Base-by-base conservation (phyloP, 2,888 invertebrate genomes). In the Pecten maximus region DNA sequence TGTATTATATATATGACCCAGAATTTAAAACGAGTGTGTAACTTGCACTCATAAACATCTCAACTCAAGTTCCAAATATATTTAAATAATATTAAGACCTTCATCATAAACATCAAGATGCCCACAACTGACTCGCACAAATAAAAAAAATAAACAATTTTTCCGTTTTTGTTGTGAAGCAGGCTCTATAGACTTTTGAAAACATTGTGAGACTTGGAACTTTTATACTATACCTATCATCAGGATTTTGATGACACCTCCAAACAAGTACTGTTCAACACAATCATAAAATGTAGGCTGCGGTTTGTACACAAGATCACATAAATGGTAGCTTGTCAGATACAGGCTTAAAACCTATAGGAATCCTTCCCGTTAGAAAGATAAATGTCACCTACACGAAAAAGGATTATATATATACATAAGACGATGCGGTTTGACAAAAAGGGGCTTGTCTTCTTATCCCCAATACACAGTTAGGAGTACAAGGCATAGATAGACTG, bases 371-470 rank as follows among this genome's bases (percentile, higher is more conserved):
- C 74, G 35, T 35, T 35, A 74, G 4, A 74, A 74, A 74, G 74
- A 74, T 74, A 19, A 35, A 74, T 74, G 74, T 74, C 28, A 28
- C 28, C 74, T 35, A 35, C 16, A 74, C 35, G 74, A 74, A 74
- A 74, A 74, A 28, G 74, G 74, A 74, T 74, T 74, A 74, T 74
- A 74, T 44, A 44, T 16, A 74, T 74, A 74, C 74, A 74, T 35
- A 74, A 74, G 35, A 15, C 35, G 74, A 74, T 74, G 74, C 23
- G 74, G 74, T 35, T 28, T 12, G 23, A 74, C 74, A 74, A 28
- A 74, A 74, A 74, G 23, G 74, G 35, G 74, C 16, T 74, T 74
- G 74, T 74, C 35, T 35, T 28, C 74, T 35, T 74, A 35, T 74
- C 74, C 74, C 23, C 60, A 23, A 74, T 35, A 74, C 74, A 74